Evolutionary conservation across 2,888 invertebrate species (phyloP), one percentile per base, ranked within the genome.

Genomic region (Thalpophila matura): DNA sequence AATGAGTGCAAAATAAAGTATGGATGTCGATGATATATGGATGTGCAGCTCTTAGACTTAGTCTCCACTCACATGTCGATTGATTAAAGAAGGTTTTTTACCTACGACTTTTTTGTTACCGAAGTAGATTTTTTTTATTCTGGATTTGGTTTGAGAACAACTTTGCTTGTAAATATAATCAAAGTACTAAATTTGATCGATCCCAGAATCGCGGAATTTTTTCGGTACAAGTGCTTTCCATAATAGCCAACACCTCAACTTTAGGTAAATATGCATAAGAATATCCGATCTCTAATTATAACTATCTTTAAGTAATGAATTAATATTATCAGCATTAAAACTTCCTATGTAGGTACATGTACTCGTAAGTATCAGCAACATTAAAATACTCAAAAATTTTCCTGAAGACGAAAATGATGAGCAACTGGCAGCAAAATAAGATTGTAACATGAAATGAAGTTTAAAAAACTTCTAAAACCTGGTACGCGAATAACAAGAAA

Each of bases 1-100:
- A 59, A 57, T 38, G 37, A 45, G 56, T 31, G 67, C 37, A 57
- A 31, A n/a, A 63, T 58, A 63, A 68, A 58, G 33, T 46, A 33
- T 18, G 18, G 14, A 33, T 24, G 43, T 33, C 47, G 24, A 43
- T 64, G 69, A 60, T 42, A 29, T 35, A 59, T 59, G 37, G 10
- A n/a, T n/a, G 10, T 27, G 22, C 10, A 14, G 49, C 35, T 73
- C 58, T 49, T 24, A 37, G 18, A 22, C 33, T 54, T 24, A 56
- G 14, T 60, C 29, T n/a, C 24, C 51, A 29, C 61, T 14, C 18
- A 10, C 7, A 35, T 5, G 14, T 26, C 20, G 55, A 35, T 55
- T 55, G 55, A 43, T 65, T 35, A 54, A 35, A 64, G 40, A 29
- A 24, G 7, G n/a, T 22, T 63, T 53, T 1, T 22, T 22, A 27